Percentiles rank a stretch among this genome's conserved stretches.
Conservation (phyloP, 2,888 invertebrate genomes). For the Plusia festucae region DNA sequence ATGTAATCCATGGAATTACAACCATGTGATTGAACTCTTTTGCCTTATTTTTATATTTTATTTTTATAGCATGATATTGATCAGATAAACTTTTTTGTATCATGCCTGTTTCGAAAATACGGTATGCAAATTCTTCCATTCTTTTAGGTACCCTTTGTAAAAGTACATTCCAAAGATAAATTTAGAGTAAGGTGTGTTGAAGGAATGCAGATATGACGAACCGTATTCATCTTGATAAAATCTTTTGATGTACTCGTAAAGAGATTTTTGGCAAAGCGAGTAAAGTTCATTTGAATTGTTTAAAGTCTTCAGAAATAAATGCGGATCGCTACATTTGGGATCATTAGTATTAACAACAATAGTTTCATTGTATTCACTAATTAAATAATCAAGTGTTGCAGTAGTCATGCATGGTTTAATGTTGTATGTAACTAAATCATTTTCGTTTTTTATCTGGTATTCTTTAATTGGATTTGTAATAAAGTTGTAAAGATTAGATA, state of each 20-base stretch:
- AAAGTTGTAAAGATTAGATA: constrained; percentile 60
- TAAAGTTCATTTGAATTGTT: constrained; percentile 17
- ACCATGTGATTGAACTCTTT: constrained; percentile 22
- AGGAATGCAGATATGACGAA: constrained; percentile 19
- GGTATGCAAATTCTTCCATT: constrained; percentile 30
- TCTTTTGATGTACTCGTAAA: constrained; percentile 21
- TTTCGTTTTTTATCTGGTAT: constrained; percentile 49
- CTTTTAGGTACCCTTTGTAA: constrained; percentile 45
- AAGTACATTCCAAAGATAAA: constrained; percentile 36
- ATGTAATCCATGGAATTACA: constrained; percentile 46
- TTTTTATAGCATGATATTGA: constrained; percentile 7
- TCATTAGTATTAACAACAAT: constrained; percentile 24
- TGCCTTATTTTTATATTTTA: constrained; percentile 25
- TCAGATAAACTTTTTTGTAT: constrained; percentile 31
- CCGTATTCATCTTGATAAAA: constrained; percentile 32
- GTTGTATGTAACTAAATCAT: constrained; percentile 27
- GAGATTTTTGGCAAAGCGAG: neutral
- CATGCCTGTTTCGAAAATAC: constrained; percentile 47
- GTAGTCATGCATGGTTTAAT: constrained; percentile 29
- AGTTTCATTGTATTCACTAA: constrained; percentile 46
- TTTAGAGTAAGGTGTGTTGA: constrained; percentile 26
- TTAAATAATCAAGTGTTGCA: neutral
- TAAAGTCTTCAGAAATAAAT: constrained; percentile 23
- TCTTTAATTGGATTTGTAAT: constrained; percentile 51
- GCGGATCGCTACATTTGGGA: constrained; percentile 1